phyloP scores from a whole-genome alignment of 2,797 vertebrate species.

The Myiothlypis coronata region DNA sequence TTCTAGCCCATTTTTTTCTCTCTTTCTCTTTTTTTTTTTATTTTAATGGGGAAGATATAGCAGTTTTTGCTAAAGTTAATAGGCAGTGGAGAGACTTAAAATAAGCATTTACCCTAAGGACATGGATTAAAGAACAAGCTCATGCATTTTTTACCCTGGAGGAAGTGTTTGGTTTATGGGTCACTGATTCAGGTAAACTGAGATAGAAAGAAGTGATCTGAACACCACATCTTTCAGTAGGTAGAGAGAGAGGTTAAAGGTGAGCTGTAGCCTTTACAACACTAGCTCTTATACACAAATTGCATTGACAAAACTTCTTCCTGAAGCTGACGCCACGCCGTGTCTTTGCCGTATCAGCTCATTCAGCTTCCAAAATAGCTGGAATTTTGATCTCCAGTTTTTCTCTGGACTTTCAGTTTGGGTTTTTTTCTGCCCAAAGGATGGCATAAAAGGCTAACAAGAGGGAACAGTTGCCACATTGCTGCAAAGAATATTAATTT shows the following conservation, averaged over 20 bases:
- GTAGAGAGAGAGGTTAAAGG: background rate
- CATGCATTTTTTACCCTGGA: constrained; percentile 6
- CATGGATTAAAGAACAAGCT: constrained; percentile 6
- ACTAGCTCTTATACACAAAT: background rate
- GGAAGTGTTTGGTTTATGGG: background rate
- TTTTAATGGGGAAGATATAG: background rate
- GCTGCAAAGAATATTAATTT: background rate
- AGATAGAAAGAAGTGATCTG: background rate
- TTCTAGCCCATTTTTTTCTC: background rate
- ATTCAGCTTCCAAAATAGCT: background rate
- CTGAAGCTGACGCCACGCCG: background rate
- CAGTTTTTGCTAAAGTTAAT: background rate
- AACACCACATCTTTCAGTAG: background rate
- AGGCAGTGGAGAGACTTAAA: constrained; percentile 7
- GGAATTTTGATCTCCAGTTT: background rate
- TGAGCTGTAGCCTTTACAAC: background rate
- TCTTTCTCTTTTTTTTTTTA: background rate
- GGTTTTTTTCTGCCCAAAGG: background rate
- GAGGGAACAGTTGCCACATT: background rate
- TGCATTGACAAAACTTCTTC: background rate
- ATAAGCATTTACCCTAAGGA: constrained; percentile 6
- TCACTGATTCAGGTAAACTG: constrained; percentile 6
- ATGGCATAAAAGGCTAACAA: background rate
- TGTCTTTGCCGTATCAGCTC: rapidly evolving
- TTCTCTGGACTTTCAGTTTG: background rate